Evolutionary conservation across 2,888 invertebrate species (phyloP).

Genomic region (Plemyria rubiginata): DNA sequence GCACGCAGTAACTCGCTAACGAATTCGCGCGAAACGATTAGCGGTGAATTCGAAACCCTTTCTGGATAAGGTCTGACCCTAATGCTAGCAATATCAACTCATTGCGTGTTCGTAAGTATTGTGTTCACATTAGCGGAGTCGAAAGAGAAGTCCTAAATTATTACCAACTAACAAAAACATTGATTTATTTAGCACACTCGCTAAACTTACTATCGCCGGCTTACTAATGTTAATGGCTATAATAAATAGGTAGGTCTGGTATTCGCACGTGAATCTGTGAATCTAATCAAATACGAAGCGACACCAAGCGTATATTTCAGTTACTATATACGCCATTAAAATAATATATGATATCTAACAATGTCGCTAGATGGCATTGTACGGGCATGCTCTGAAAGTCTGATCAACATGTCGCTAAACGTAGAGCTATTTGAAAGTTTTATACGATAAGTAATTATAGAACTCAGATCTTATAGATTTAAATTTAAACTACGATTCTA

Average conservation of each 20-base stretch:
- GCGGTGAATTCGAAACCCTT: too few relatives aligned
- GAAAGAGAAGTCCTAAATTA: constrained; percentile 23
- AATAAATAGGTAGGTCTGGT: constrained; percentile 28
- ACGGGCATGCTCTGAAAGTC: constrained; percentile 1
- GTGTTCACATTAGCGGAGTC: constrained; percentile 25
- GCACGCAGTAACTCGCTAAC: too few relatives aligned
- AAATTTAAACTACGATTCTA: too few relatives aligned
- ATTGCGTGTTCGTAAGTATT: constrained; percentile 18
- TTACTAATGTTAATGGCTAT: constrained; percentile 31
- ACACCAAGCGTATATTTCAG: constrained; percentile 35
- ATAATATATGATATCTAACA: constrained; percentile 32
- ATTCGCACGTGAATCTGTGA: constrained; percentile 31
- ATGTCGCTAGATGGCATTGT: constrained; percentile 49
- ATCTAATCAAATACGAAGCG: constrained; percentile 32
- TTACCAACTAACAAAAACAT: constrained; percentile 26
- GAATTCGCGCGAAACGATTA: too few relatives aligned
- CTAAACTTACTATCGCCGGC: constrained; percentile 31
- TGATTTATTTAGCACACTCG: constrained; percentile 30
- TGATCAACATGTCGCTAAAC: background rate
- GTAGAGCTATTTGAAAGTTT: constrained; percentile 5
- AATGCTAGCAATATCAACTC: constrained; percentile 19
- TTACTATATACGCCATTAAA: constrained; percentile 33
- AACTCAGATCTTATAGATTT: too few relatives aligned
- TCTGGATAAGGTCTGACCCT: too few relatives aligned
- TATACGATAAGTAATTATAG: background rate